Evolutionary conservation across 2,797 vertebrate species (phyloP).

Genomic region (Champsocephalus gunnari): DNA sequence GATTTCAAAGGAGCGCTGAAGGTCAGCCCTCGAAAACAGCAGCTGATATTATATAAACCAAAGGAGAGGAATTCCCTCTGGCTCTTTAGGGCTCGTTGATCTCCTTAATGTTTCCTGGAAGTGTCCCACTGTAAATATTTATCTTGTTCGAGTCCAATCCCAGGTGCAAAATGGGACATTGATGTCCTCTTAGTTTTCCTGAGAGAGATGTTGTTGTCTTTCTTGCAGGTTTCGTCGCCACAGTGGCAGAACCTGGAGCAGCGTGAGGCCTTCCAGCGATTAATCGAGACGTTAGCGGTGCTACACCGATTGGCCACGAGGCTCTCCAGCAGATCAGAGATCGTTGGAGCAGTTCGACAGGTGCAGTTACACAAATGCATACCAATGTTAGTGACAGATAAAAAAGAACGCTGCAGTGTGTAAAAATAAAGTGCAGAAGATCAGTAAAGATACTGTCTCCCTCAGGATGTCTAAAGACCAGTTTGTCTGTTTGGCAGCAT

Average conservation of each 20-base stretch:
- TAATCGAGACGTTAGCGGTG: conserved; percentile 91
- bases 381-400: conserved; percentile 3
- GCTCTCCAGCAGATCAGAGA: conserved; percentile 95
- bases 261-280: conserved; percentile 92
- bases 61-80: conserved; percentile 30
- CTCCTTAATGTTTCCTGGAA: conserved; percentile 60
- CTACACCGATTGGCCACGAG: conserved; percentile 91
- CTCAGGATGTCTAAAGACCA: conserved; percentile 2
- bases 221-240: conserved; percentile 87
- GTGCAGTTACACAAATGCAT: conserved; percentile 68
- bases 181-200: conserved; percentile 17
- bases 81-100: conserved; percentile 44
- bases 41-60: conserved; percentile 20
- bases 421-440: neutral
- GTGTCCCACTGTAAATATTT: conserved; percentile 49
- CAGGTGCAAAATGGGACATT: conserved; percentile 16
- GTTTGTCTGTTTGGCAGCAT: conserved; percentile 49
- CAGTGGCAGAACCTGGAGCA: conserved; percentile 95
- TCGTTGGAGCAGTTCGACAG: conserved; percentile 96
- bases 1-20: conserved; percentile 94
- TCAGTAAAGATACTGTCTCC: neutral
- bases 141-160: conserved; percentile 20
- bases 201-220: conserved; percentile 35
- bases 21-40: conserved; percentile 79
- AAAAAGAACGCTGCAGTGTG: neutral